Evolutionary conservation across 1,140 invertebrate species (phyloP), one percentile per base, ranked within the genome.

Genomic region (Drosophila prosaltans): DNA sequence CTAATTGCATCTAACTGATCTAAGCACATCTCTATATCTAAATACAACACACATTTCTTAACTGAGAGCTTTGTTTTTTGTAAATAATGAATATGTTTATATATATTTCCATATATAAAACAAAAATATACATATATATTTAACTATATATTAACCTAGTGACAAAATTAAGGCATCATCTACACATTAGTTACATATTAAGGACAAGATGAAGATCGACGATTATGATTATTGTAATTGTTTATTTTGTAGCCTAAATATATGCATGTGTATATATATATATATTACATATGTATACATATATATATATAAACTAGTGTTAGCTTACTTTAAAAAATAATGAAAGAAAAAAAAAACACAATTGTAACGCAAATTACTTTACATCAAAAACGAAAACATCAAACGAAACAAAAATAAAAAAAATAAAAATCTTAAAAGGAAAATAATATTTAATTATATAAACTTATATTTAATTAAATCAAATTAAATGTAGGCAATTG

Each of bases 401-500:
- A 81, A 80, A 70, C 62, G 59, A 78, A 75, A 71, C 16, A 16
- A 16, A 16, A 16, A 16, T 16, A 16, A 16, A 16, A 16, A 16
- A 16, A 16, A 16, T 16, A 30, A 65, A 68, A 75, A 78, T 70
- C 74, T 72, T 76, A 67, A 81, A 72, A 48, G 67, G 67, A 61
- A 69, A 70, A 57, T 10, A 45, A 60, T 59, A 75, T 71, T 67
- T 68, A 66, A 39, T 59, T 76, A 76, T 76, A 41, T 63, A 75
- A 69, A 75, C 75, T 71, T 77, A 68, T 65, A 78, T 78, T 77
- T 65, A 65, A 66, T 60, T 68, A 74, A 81, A 74, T 69, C 65
- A 65, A 78, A 62, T 61, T 74, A 81, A 67, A 65, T 70, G 83
- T 86, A 86, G 82, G 83, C 69, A 86, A 86, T 88, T 86, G 82